These are phyloP conservation scores for Catocala sponsa DNA, from an alignment of 2,888 invertebrate genomes.

Conservation along the genomic window DNA sequence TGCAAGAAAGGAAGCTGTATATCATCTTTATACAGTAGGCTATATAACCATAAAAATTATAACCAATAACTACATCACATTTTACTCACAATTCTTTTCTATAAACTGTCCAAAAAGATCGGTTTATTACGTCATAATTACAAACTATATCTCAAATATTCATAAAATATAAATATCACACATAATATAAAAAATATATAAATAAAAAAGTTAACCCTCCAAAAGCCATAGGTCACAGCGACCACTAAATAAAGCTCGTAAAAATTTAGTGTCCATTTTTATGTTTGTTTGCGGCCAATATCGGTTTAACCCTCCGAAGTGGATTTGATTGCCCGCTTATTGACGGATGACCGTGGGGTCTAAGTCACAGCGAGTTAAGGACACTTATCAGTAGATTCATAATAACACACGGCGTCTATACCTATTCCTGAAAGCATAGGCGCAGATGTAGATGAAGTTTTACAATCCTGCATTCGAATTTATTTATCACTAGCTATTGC, in stretches of 20 bases:
- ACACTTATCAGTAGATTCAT: no score
- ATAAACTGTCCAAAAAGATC: slow-evolving; percentile 1
- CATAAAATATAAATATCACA: slow-evolving; percentile 35
- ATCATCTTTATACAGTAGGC: neutral
- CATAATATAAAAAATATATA: slow-evolving; percentile 26
- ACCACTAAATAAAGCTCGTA: slow-evolving; percentile 73
- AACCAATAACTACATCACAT: neutral
- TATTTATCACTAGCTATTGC: no score
- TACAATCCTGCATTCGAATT: no score
- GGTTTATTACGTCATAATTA: slow-evolving; percentile 8
- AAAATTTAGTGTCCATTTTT: slow-evolving; percentile 84
- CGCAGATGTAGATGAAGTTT: no score
- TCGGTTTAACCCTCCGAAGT: slow-evolving; percentile 73
- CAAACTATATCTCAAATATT: slow-evolving; percentile 3
- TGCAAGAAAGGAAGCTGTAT: neutral
- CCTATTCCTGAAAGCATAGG: no score
- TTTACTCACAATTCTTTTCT: neutral
- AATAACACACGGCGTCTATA: no score
- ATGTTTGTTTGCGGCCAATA: slow-evolving; percentile 83
- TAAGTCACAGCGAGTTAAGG: slow-evolving; percentile 32
- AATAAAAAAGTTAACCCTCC: slow-evolving; percentile 34
- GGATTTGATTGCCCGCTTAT: slow-evolving; percentile 76
- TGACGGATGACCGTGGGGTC: slow-evolving; percentile 48
- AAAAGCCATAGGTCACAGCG: slow-evolving; percentile 72
- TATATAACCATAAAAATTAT: neutral